Percentiles rank a stretch among this genome's conserved stretches.
These are phyloP conservation scores for Acrobasis repandana DNA, from an alignment of 2,888 invertebrate species.

Conservation along the genomic window DNA sequence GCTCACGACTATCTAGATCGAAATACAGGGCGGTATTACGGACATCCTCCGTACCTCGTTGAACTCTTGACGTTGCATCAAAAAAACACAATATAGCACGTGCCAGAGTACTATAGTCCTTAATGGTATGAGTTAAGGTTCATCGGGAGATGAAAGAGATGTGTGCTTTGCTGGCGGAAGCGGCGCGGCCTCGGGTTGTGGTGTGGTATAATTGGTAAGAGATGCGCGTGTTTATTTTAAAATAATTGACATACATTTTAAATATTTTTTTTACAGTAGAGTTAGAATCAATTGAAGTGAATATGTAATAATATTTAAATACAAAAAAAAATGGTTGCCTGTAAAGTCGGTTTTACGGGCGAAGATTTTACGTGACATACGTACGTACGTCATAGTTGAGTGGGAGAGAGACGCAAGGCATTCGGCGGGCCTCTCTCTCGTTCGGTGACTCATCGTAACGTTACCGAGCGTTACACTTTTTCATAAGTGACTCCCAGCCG, in stretches of 20 bases:
- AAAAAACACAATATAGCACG: constrained; percentile 41
- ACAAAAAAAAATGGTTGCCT: no score
- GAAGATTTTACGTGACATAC: no score
- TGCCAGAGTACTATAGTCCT: constrained; percentile 32
- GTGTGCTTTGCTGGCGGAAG: constrained; percentile 55
- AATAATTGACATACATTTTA: constrained; percentile 2
- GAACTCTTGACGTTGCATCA: constrained; percentile 61
- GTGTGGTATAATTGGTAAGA: constrained; percentile 42
- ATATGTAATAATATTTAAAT: background rate
- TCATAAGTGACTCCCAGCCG: no score
- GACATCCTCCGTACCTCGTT: constrained; percentile 64
- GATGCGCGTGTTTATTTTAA: background rate
- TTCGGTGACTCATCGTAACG: no score
- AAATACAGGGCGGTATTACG: constrained; percentile 40
- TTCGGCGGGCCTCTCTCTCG: no score
- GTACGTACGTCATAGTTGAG: no score
- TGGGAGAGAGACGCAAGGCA: no score
- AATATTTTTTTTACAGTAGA: background rate
- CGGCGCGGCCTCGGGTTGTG: constrained; percentile 56
- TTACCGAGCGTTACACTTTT: no score
- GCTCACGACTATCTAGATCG: constrained; percentile 41
- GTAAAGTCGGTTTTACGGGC: no score
- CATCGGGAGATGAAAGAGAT: constrained; percentile 27
- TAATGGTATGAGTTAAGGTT: constrained; percentile 35
- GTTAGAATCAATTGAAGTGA: background rate